These are phyloP conservation scores for Pogonomyrmex californicus DNA, from an alignment of 1,140 invertebrate genomes.

Conservation along the genomic window DNA sequence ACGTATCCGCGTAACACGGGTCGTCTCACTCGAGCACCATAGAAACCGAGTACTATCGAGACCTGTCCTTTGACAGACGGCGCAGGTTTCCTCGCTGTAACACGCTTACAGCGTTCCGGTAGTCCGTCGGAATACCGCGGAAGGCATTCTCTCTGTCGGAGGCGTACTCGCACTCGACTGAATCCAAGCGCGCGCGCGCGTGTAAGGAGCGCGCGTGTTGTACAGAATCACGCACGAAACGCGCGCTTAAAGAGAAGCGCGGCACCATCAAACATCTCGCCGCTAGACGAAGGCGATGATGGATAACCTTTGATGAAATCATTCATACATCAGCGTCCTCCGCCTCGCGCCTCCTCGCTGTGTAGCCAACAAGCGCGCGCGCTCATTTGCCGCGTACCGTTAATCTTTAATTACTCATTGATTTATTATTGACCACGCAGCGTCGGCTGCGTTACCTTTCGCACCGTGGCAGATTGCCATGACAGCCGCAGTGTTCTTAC, in stretches of 20 bases:
- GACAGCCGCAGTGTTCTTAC: constrained; percentile 30
- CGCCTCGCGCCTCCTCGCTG: neutral
- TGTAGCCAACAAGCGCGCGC: constrained; percentile 8
- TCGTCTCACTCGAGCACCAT: constrained; percentile 24
- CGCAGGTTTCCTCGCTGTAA: neutral
- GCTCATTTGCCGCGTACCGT: constrained; percentile 77
- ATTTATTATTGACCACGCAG: constrained; percentile 78
- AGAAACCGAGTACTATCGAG: constrained; percentile 30
- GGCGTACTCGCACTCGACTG: constrained; percentile 29
- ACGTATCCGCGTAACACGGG: constrained; percentile 35
- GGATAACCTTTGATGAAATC: constrained; percentile 84
- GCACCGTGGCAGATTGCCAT: constrained; percentile 52
- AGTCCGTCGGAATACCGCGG: constrained; percentile 34
- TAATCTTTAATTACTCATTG: constrained; percentile 84
- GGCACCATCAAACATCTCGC: constrained; percentile 82
- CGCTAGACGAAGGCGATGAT: constrained; percentile 81
- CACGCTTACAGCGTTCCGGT: constrained; percentile 19
- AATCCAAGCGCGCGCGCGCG: constrained; percentile 35
- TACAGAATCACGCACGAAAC: constrained; percentile 22
- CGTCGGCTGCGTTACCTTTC: constrained; percentile 66
- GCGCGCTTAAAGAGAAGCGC: constrained; percentile 64
- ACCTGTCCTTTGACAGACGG: constrained; percentile 39
- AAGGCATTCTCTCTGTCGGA: neutral
- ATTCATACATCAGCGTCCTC: constrained; percentile 81
- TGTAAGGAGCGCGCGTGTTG: constrained; percentile 48